Conservation (phyloP, 35 echinoderm and acorn worm species). For the Anneissia japonica region DNA sequence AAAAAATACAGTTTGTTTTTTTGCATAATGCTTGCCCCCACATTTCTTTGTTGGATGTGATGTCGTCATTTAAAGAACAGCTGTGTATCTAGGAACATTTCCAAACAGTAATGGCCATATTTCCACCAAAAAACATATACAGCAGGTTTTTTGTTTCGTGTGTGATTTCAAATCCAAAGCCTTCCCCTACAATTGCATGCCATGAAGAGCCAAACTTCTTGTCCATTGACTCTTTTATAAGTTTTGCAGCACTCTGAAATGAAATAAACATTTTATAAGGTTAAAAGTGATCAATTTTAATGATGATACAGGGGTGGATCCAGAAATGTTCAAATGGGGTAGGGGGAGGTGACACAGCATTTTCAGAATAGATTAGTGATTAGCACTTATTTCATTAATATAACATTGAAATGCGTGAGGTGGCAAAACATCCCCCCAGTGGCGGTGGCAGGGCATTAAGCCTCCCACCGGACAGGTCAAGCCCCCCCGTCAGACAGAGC, state of each 20-base stretch:
- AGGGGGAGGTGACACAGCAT: too few relatives aligned
- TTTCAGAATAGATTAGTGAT: too few relatives aligned
- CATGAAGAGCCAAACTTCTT: constrained; percentile 99
- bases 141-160: constrained; percentile 92
- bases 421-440: too few relatives aligned
- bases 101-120: constrained; percentile 95
- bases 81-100: constrained; percentile 99
- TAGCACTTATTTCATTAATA: too few relatives aligned
- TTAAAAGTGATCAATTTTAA: too few relatives aligned
- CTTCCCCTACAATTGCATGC: constrained; percentile 98
- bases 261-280: too few relatives aligned
- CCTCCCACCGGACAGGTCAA: too few relatives aligned
- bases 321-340: too few relatives aligned
- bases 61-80: background rate
- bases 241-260: constrained; percentile 85
- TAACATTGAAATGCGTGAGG: too few relatives aligned
- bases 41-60: background rate
- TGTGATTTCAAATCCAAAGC: constrained; percentile 96
- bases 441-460: too few relatives aligned
- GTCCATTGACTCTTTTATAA: constrained; percentile 99
- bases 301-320: too few relatives aligned
- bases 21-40: background rate
- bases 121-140: constrained; percentile 97
- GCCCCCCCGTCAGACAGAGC: too few relatives aligned
- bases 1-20: background rate